Percentiles rank a stretch among this genome's conserved stretches.
phyloP scores from a whole-genome alignment of 2,113 vertebrate species.

The Triplophysa rosa region DNA sequence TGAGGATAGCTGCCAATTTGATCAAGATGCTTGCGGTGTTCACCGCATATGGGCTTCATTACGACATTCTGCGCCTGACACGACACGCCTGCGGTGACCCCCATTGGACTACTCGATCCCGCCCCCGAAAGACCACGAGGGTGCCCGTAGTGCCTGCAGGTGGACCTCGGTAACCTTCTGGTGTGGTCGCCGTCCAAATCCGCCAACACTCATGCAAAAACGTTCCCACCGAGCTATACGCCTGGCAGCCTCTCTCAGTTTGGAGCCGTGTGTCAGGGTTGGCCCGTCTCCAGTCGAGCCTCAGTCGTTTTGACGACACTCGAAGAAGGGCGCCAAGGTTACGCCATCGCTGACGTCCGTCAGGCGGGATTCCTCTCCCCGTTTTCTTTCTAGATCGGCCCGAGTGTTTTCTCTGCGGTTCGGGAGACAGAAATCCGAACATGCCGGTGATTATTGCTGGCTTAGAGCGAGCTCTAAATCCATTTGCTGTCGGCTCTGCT shows the following conservation, averaged over 20 bases:
- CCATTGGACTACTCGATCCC: slow-evolving; percentile 23
- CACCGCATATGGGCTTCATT: slow-evolving; percentile 41
- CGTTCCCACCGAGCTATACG: neutral
- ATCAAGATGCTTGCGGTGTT: slow-evolving; percentile 25
- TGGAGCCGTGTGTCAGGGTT: slow-evolving; percentile 16
- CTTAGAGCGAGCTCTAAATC: slow-evolving; percentile 63
- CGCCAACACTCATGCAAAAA: slow-evolving; percentile 6
- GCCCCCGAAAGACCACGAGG: neutral
- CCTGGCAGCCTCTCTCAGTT: slow-evolving; percentile 2
- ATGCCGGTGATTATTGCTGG: slow-evolving; percentile 64
- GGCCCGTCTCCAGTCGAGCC: slow-evolving; percentile 26
- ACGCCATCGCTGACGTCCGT: slow-evolving; percentile 49
- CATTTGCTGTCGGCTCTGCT: slow-evolving; percentile 66
- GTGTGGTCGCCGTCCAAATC: neutral
- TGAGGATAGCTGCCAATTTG: slow-evolving; percentile 32
- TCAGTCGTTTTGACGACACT: slow-evolving; percentile 42
- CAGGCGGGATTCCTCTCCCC: slow-evolving; percentile 65
- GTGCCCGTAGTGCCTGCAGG: slow-evolving; percentile 9
- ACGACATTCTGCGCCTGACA: neutral
- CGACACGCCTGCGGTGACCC: slow-evolving; percentile 24
- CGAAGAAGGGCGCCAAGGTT: slow-evolving; percentile 25
- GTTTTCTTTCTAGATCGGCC: slow-evolving; percentile 56
- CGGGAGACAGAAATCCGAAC: slow-evolving; percentile 61
- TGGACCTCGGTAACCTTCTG: slow-evolving; percentile 18
- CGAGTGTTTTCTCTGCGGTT: slow-evolving; percentile 64